These are phyloP conservation scores for Mustela nigripes DNA, from an alignment of 2,113 vertebrate genomes.

Conservation along the genomic window DNA sequence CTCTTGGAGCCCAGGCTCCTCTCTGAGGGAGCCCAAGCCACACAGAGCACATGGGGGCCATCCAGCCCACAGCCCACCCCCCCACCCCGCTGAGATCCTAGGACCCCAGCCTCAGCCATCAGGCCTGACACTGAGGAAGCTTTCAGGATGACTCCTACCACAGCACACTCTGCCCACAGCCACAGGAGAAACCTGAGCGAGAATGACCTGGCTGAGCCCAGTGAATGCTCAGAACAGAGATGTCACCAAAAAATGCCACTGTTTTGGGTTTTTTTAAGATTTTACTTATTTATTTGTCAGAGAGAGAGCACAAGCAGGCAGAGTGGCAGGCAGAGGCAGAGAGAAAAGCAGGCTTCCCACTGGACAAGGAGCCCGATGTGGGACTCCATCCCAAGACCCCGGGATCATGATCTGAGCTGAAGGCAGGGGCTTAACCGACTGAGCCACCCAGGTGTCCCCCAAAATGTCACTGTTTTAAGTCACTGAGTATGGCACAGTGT, in stretches of 20 bases:
- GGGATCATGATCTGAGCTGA: no score
- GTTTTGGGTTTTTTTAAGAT: no score
- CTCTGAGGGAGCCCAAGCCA: neutral
- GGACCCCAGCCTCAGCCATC: neutral
- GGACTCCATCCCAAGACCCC: no score
- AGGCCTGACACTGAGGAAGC: neutral
- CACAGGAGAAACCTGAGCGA: neutral
- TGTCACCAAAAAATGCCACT: neutral
- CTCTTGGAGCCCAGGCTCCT: neutral
- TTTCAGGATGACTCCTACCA: neutral
- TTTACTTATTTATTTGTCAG: no score
- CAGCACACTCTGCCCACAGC: neutral
- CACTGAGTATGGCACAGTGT: neutral
- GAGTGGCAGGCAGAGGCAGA: no score
- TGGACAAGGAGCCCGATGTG: no score
- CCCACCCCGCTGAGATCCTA: neutral
- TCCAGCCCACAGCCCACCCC: neutral
- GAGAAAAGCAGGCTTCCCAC: no score
- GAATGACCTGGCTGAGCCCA: neutral
- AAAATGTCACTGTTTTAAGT: neutral
- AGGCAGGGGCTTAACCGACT: no score
- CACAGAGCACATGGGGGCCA: neutral
- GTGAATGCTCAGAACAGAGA: neutral
- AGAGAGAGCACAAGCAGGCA: no score
- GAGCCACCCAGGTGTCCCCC: no score